Base-by-base conservation (phyloP, 1,140 invertebrate species). In the Conus betulinus region DNA sequence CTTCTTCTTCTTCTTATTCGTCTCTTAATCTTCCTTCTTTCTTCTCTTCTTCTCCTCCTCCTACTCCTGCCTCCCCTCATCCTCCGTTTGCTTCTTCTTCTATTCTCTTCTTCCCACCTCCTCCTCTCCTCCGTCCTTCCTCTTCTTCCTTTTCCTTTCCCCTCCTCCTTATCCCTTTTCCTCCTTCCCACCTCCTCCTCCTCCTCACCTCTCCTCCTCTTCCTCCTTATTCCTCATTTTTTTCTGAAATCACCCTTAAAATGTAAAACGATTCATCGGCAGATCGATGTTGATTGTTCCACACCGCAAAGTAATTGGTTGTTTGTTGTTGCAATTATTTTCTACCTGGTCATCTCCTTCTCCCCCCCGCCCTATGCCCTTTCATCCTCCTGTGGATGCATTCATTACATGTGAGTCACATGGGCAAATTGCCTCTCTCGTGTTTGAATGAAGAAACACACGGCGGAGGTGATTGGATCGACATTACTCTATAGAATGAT, bases 161-260 rank as follows among this genome's bases (percentile, higher is more conserved):
- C 39, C 27, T 25, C 25, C 60, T 52, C 55, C 13, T 39, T 63
- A 51, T 20, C 53, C 27, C 84, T 63, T 71, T 79, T 74, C 79
- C 74, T 87, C 67, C 79, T 51, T 87, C 85, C 79, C 67, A 79
- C 76, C 85, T 11, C 78, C 82, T 88, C 39, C 78, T 60, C 53
- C 39, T 84, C 82, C 71, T 13, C 84, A 39, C 76, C 6, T 53
- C 55, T 11, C 55, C 15, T 4, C 7, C 74, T 25, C 87, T 8
- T 27, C 57, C 25, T 25, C 23, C n/a, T n/a, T 67, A 71, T 55
- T 17, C 57, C 39, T 27, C 67, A 1, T 25, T 13, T 79, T 13
- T 25, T 13, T 79, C 76, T 51, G n/a, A 39, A 1, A 39, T 39
- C 39, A 39, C 39, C 39, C 0, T 39, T 39, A 39, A 39, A 39